Conservation (phyloP, 2,797 vertebrate species). For the Hydrocynus forskahlii region DNA sequence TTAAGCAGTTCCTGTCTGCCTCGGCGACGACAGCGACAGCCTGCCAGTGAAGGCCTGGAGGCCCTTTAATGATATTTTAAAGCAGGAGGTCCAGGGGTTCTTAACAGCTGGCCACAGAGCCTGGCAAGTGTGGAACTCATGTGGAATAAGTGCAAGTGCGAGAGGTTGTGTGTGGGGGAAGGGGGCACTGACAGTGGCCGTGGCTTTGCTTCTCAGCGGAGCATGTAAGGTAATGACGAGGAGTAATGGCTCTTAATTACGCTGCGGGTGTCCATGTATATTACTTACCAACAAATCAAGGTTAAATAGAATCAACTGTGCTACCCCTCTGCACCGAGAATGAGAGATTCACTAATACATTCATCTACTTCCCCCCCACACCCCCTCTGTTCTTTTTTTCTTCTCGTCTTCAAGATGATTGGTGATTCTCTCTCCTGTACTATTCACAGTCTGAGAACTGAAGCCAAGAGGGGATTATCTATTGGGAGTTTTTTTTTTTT, state of each 20-base stretch:
- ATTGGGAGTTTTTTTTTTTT: conserved; percentile 34
- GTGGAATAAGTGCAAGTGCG: conserved; percentile 29
- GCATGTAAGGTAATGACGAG: conserved; percentile 73
- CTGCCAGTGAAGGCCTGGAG: conserved; percentile 55
- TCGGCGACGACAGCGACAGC: conserved; percentile 50
- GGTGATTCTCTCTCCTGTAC: conserved; percentile 59
- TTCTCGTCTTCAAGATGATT: conserved; percentile 59
- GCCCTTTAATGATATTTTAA: conserved; percentile 76
- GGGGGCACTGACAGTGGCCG: conserved; percentile 56
- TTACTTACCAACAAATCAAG: conserved; percentile 79
- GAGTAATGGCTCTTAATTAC: conserved; percentile 79
- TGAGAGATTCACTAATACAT: conserved; percentile 67
- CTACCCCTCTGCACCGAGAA: conserved; percentile 68
- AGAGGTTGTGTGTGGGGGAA: conserved; percentile 62
- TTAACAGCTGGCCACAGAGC: conserved; percentile 53
- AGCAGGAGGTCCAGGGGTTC: conserved; percentile 62
- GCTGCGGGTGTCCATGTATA: conserved; percentile 75
- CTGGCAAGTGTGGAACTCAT: not conserved
- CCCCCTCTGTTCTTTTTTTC: conserved; percentile 22
- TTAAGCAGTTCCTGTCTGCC: conserved; percentile 63
- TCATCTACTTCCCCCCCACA: not conserved
- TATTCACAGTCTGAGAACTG: conserved; percentile 54
- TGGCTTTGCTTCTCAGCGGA: conserved; percentile 44
- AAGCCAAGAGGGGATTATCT: conserved; percentile 51
- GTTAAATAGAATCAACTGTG: conserved; percentile 75